These are phyloP conservation scores for Aphis gossypii DNA, from an alignment of 1,140 invertebrate genomes.

Conservation along the genomic window DNA sequence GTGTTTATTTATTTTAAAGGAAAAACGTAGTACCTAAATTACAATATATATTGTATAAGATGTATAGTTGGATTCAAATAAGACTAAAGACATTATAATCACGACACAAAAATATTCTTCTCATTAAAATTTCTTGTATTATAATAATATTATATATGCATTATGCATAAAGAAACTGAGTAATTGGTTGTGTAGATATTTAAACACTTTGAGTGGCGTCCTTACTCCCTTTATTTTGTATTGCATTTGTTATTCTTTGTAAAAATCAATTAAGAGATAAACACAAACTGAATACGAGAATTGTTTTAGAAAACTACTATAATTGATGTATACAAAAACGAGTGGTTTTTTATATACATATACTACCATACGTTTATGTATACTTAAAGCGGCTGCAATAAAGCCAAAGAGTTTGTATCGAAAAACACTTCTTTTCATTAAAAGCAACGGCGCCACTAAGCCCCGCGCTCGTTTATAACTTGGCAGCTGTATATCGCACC, in stretches of 20 bases:
- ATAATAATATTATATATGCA: neutral
- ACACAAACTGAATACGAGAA: neutral
- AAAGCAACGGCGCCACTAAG: conserved; percentile 23
- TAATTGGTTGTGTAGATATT: neutral
- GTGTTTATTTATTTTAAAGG: conserved; percentile 33
- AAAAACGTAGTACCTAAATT: neutral
- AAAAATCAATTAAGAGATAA: neutral
- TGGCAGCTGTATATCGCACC: conserved; percentile 15
- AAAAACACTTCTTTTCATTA: conserved; percentile 44
- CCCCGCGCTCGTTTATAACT: neutral
- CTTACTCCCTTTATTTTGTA: neutral
- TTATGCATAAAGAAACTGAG: neutral
- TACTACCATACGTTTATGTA: neutral
- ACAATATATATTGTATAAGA: neutral
- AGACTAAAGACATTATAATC: neutral
- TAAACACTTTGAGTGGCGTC: neutral
- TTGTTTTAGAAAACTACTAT: neutral
- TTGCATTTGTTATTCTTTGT: neutral
- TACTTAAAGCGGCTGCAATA: neutral
- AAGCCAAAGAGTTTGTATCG: conserved; percentile 17
- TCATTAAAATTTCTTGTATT: neutral
- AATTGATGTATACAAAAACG: neutral
- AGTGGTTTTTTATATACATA: neutral
- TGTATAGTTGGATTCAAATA: neutral
- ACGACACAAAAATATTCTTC: neutral